Evolutionary conservation across 2,888 invertebrate species (phyloP).

Genomic region (Parascotia fuliginaria): DNA sequence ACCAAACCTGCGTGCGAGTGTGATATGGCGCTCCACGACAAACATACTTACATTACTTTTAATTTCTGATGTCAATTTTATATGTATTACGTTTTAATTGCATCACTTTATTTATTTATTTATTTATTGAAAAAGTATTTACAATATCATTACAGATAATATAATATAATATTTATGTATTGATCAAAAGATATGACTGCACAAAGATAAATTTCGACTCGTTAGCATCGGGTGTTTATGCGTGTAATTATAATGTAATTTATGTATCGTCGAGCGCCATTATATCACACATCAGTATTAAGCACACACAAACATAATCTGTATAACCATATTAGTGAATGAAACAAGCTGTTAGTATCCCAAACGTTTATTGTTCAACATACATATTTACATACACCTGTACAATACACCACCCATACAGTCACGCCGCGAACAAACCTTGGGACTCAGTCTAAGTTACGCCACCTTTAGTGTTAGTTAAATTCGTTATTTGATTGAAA

Average conservation of each 20-base stretch:
- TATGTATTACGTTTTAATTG: no score
- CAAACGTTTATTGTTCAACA: conserved; percentile 56
- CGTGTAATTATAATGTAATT: no score
- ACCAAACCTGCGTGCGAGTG: background rate
- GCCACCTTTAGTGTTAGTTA: no score
- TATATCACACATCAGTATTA: conserved; percentile 1
- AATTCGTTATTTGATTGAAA: no score
- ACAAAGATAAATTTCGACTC: no score
- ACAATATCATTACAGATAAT: no score
- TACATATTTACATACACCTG: conserved; percentile 6
- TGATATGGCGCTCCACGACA: conserved; percentile 3
- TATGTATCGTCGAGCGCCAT: conserved; percentile 6
- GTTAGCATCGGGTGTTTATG: no score
- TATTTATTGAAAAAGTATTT: no score
- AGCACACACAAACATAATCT: background rate
- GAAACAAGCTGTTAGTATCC: conserved; percentile 69
- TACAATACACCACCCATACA: background rate
- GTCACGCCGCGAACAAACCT: background rate
- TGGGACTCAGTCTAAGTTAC: conserved; percentile 1
- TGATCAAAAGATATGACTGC: no score
- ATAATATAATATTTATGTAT: no score
- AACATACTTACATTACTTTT: background rate
- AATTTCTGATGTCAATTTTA: no score
- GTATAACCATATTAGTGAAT: conserved; percentile 45
- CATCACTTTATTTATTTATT: no score